Conservation (phyloP, 2,797 vertebrate genomes). For the Cryptoprocta ferox region DNA sequence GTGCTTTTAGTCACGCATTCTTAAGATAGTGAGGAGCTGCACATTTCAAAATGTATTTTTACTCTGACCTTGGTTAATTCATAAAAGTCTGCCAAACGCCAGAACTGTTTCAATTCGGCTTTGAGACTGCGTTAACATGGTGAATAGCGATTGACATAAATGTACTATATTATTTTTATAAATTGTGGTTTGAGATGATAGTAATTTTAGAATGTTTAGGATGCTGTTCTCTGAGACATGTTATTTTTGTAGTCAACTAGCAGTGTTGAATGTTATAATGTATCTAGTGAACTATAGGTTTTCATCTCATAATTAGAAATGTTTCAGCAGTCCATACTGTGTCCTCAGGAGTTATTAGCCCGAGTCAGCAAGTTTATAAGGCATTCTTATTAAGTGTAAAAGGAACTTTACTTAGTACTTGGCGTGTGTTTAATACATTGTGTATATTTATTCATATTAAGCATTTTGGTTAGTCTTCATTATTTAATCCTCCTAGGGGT, state of each 20-base stretch:
- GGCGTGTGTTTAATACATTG: conserved; percentile 10
- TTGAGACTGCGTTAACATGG: conserved; percentile 45
- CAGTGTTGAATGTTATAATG: background rate
- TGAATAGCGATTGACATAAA: conserved; percentile 59
- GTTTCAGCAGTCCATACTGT: background rate
- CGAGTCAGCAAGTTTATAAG: conserved; percentile 49
- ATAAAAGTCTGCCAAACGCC: conserved; percentile 53
- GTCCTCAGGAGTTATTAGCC: conserved; percentile 57
- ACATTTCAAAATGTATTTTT: conserved; percentile 64
- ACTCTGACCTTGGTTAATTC: conserved; percentile 72
- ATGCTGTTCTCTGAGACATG: conserved; percentile 44
- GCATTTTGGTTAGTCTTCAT: conserved; percentile 50
- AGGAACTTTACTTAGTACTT: conserved; percentile 11
- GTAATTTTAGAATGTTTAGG: conserved; percentile 68
- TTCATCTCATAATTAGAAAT: conserved; percentile 59
- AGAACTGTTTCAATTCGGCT: conserved; percentile 70
- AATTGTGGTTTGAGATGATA: conserved; percentile 51
- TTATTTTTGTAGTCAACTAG: conserved; percentile 66
- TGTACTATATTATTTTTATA: conserved; percentile 70
- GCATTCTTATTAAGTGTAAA: conserved; percentile 44
- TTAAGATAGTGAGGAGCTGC: conserved; percentile 8
- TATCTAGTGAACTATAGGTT: conserved; percentile 41
- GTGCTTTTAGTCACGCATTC: conserved; percentile 5
- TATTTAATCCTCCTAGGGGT: conserved; percentile 34
- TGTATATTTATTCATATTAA: conserved; percentile 19